Conservation (phyloP, 2,113 vertebrate species). For the Tonatia bakeri region DNA sequence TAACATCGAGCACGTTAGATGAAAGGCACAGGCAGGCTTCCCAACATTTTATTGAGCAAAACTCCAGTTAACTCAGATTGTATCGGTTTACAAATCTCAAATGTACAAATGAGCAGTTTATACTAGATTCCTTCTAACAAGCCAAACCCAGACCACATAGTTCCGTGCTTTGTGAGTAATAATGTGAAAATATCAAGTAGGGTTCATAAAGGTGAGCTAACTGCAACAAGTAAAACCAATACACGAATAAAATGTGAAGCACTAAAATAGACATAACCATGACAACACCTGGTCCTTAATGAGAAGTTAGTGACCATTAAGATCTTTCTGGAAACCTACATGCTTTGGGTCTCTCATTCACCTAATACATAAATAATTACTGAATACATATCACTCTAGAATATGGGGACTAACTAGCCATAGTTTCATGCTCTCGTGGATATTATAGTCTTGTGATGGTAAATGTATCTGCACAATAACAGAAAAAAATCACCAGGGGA, state of each 20-base stretch:
- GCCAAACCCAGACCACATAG: background rate
- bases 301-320: background rate
- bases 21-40: background rate
- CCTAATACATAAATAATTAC: background rate
- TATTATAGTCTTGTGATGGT: background rate
- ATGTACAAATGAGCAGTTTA: background rate
- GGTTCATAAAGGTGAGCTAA: background rate
- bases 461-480: background rate
- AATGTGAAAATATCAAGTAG: background rate
- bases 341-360: background rate
- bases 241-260: background rate
- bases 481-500: background rate
- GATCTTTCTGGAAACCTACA: background rate
- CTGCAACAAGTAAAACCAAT: background rate
- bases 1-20: background rate
- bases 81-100: background rate
- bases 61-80: background rate
- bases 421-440: background rate
- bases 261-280: background rate
- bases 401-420: background rate
- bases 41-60: background rate
- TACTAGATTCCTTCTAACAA: background rate
- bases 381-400: background rate
- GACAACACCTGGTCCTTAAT: background rate
- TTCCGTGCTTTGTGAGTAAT: background rate